phyloP scores from a whole-genome alignment of 1,140 invertebrate species.

The Lepeophtheirus salmonis region DNA sequence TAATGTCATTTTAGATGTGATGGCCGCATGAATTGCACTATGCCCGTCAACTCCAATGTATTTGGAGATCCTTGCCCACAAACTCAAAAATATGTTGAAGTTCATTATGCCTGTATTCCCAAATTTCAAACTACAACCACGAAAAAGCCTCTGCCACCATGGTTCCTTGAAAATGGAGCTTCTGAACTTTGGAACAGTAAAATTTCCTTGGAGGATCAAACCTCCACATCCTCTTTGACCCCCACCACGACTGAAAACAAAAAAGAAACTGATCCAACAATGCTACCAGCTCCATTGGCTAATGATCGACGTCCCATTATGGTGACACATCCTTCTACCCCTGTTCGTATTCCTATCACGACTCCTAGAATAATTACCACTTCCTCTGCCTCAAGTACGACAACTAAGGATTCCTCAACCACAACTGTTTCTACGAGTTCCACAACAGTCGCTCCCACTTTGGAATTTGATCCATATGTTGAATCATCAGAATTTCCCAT shows the following conservation, averaged over 20 bases:
- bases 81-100: constrained; percentile 84
- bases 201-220: constrained; percentile 7
- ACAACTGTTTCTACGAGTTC: background rate
- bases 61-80: constrained; percentile 82
- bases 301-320: background rate
- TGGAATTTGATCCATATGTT: background rate
- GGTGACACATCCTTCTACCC: background rate
- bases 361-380: background rate
- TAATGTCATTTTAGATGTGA: constrained; percentile 19
- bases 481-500: background rate
- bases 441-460: background rate
- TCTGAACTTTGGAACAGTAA: constrained; percentile 11
- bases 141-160: constrained; percentile 14
- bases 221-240: background rate
- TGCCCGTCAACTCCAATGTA: constrained; percentile 59
- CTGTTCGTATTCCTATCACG: background rate
- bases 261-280: background rate
- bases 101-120: constrained; percentile 73
- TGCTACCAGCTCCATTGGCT: background rate
- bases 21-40: constrained; percentile 41
- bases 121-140: constrained; percentile 16
- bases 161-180: constrained; percentile 14
- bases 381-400: background rate
- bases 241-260: background rate
- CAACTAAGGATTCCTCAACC: background rate